Evolutionary conservation across 2,797 vertebrate genomes (phyloP), one percentile per base, ranked within the genome.

Genomic region (Micrastur ruficollis): DNA sequence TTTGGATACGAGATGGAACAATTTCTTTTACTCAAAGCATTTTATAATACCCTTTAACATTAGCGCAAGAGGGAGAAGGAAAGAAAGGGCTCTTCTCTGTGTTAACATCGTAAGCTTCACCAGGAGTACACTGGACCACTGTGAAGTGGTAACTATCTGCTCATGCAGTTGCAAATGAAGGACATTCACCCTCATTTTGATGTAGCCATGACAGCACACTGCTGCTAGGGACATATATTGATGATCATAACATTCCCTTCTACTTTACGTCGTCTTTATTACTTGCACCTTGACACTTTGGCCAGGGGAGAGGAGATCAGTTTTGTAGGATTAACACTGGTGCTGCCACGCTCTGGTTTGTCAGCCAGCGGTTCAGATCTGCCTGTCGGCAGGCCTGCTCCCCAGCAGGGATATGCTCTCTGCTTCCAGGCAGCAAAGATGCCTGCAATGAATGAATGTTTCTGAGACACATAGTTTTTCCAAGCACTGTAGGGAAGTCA

Each of bases 91-190:
- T 89, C 95, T 81, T 46, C 38, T 83, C 91, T 63, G 52, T 84
- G 47, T 81, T 91, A 91, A 80, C 38, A 87, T 71, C 49, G 7
- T 47, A 76, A 47, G 17, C 61, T 93, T 85, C 76, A 91, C 65
- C 85, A 90, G 91, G 44, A 47, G 26, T 71, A 94, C 38, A 44
- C 3, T 58, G 29, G 56, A 83, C 44, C 5, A 7, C 44, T 52
- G 76, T 14, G 29, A 96, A 95, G 91, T 40, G 59, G 80, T 84
- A 96, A 78, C 82, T 86, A 61, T 47, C 89, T 73, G 81, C 82
- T 88, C 55, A 42, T 75, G 59, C 11, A 36, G 49, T 66, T 87
- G 70, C n/a, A 63, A 65, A 84, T 59, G 31, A 79, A 89, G n/a
- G 44, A 58, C 12, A 14, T 49, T 42, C n/a, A 58, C 8, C 1